phyloP scores from a whole-genome alignment of 2,113 vertebrate species.

The Grallaria varia region DNA sequence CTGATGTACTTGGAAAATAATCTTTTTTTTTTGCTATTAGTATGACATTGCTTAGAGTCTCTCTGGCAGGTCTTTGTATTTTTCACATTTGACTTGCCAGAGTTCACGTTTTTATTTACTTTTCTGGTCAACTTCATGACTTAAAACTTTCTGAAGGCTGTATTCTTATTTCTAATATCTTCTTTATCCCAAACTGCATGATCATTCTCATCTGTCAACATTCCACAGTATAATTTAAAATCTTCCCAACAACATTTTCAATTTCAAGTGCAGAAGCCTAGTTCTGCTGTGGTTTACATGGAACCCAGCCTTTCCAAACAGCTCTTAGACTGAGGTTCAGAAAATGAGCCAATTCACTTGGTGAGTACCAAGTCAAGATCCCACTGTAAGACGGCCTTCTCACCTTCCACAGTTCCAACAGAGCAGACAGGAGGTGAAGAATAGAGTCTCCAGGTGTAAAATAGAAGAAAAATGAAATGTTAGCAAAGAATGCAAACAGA shows the following conservation, averaged over 20 bases:
- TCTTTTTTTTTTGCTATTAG: not conserved
- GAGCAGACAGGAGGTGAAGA: not conserved
- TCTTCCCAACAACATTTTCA: constrained; percentile 15
- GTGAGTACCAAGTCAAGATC: not conserved
- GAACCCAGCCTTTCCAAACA: constrained; percentile 50
- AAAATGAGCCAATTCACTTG: not conserved
- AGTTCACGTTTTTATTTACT: not conserved
- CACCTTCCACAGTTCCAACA: not conserved
- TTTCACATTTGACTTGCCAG: constrained; percentile 15
- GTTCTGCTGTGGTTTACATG: constrained; percentile 38
- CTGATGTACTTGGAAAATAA: not conserved
- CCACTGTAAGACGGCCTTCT: not conserved
- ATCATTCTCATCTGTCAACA: constrained; percentile 52
- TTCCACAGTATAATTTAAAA: constrained; percentile 42
- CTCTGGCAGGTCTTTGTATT: not conserved
- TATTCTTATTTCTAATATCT: constrained; percentile 25
- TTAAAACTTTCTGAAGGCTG: constrained; percentile 31
- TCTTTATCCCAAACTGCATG: constrained; percentile 15
- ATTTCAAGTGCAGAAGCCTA: not conserved
- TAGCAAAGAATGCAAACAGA: constrained; percentile 14
- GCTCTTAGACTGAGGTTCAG: not conserved
- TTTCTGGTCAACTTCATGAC: constrained; percentile 8
- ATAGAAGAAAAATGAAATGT: not conserved
- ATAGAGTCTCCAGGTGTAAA: not conserved
- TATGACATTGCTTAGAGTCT: not conserved